Conservation (phyloP, 2,113 vertebrate genomes). For the Addax nasomaculatus region DNA sequence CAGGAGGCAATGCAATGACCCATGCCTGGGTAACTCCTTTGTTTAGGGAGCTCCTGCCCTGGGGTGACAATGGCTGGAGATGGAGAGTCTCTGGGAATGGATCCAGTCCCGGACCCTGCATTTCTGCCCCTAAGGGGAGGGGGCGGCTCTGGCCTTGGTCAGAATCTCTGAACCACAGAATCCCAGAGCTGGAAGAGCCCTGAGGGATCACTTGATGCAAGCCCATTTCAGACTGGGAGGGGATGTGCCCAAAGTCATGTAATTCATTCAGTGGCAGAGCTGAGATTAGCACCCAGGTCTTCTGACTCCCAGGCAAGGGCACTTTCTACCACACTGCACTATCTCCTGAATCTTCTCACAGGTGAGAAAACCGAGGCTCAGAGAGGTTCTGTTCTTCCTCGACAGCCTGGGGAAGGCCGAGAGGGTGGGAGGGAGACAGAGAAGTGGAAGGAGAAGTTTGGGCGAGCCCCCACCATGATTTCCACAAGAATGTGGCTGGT, state of each 20-base stretch:
- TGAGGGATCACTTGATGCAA: slow-evolving; percentile 39
- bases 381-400: slow-evolving; percentile 2
- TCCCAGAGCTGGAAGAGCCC: slow-evolving; percentile 52
- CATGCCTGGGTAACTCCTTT: background rate
- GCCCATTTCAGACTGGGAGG: slow-evolving; percentile 22
- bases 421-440: background rate
- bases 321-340: background rate
- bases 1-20: background rate
- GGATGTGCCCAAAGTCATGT: slow-evolving; percentile 29
- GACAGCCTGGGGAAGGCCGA: background rate
- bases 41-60: background rate
- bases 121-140: slow-evolving; percentile 62
- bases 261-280: slow-evolving; percentile 42
- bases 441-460: background rate
- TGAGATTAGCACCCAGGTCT: slow-evolving; percentile 39
- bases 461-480: background rate
- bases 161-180: slow-evolving; percentile 69
- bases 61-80: background rate
- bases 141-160: slow-evolving; percentile 61
- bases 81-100: slow-evolving; percentile 17
- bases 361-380: background rate
- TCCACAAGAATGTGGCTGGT: background rate
- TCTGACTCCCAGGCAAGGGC: background rate
- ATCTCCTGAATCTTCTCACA: background rate
- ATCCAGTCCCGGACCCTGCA: slow-evolving; percentile 2